Base-by-base conservation (phyloP, 1,140 invertebrate species). In the Grapholita molesta region DNA sequence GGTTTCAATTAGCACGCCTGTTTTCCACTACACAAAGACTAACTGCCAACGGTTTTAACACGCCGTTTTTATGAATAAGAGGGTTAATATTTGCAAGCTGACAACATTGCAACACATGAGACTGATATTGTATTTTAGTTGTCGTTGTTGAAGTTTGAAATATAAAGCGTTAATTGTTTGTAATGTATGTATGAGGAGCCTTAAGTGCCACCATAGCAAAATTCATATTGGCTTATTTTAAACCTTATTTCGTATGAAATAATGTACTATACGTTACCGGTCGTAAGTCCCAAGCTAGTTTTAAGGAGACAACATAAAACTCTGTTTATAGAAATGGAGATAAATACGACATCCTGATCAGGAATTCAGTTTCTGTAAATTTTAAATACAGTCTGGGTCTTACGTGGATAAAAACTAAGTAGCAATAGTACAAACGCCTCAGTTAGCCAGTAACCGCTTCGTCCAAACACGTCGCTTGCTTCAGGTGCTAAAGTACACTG, bases 91-190 rank as follows among this genome's bases (percentile, higher is more conserved):
- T 76, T 75, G 70, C 69, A 70, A 72, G 66, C 71, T 70, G 55
- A 71, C 66, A 71, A 30, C 70, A 71, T 64, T 72, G 64, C 74
- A 71, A 74, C 70, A 70, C 75, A 75, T 82, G 82, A 87, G 85
- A 85, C 83, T 87, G 85, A 87, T 77, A 72, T 79, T 79, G 79
- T 86, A 81, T 82, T 84, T 78, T 77, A 71, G 74, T 77, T 78
- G 38, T 42, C 38, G 72, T 74, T 66, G 70, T 77, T 72, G 25
- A 72, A 70, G 65, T 71, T 70, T 75, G 73, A 32, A 61, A 65
- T 61, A 66, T 38, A 70, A 67, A 68, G 61, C 64, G 68, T 70
- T 55, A 55, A 66, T 70, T 66, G 61, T 65, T 65, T 70, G 21
- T 48, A 48, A 48, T 32, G 42, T 48, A 42, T 15, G 38, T 12